A percentile compares a stretch with the other conserved stretches of the same genome.
Conservation (phyloP, 2,888 invertebrate genomes). For the Idaea biselata region DNA sequence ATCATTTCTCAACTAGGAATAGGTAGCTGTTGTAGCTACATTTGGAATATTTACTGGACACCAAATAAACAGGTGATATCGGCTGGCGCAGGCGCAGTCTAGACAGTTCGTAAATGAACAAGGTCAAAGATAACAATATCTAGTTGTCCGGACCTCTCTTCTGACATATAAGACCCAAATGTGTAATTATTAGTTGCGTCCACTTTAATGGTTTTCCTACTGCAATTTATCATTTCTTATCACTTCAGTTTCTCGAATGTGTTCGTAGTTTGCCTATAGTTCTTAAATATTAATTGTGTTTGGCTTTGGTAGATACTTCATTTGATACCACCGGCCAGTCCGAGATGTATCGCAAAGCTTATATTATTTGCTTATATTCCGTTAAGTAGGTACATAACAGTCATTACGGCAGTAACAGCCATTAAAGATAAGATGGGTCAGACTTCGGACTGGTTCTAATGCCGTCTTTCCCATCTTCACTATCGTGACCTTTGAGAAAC, state of each 20-base stretch:
- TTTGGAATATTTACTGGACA: neutral
- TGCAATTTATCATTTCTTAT: constrained; percentile 11
- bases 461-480: no score
- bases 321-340: no score
- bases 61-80: neutral
- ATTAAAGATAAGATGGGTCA: no score
- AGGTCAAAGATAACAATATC: neutral
- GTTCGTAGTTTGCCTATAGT: no score
- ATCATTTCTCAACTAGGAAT: neutral
- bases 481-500: no score
- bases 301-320: no score
- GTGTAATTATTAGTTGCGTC: neutral
- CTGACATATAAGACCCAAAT: neutral
- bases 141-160: neutral
- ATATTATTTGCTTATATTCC: no score
- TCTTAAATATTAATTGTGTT: neutral
- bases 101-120: neutral
- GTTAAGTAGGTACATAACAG: no score
- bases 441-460: no score
- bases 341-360: no score
- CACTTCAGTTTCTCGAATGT: neutral
- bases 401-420: no score
- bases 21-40: neutral
- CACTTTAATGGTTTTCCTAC: neutral
- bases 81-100: neutral